phyloP scores from a whole-genome alignment of 2,113 vertebrate genomes.

The Haemorhous mexicanus region DNA sequence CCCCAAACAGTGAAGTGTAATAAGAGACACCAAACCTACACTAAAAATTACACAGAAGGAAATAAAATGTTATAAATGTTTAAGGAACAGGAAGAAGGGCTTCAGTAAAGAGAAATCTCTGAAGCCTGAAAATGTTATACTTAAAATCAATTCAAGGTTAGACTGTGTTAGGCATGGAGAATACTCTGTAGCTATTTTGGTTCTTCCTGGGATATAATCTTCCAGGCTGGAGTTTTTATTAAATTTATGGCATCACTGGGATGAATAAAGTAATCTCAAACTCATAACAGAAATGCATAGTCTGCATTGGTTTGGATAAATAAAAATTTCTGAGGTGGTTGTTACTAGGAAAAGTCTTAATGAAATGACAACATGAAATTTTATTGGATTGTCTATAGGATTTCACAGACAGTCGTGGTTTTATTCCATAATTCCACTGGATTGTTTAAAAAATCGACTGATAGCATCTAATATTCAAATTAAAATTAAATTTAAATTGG shows the following conservation, averaged over 20 bases:
- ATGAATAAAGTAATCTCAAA: slow-evolving; percentile 29
- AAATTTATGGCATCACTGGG: slow-evolving; percentile 33
- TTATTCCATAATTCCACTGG: neutral
- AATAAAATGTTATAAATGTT: neutral
- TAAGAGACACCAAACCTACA: neutral
- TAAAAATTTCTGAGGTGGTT: neutral
- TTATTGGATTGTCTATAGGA: neutral
- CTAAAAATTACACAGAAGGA: neutral
- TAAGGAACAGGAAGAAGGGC: neutral
- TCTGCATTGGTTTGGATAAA: neutral
- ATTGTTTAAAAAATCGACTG: neutral
- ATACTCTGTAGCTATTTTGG: neutral
- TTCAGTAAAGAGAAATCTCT: neutral
- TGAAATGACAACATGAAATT: neutral
- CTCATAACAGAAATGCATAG: neutral
- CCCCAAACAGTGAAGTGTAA: neutral
- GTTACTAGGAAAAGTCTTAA: neutral
- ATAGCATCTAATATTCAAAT: neutral
- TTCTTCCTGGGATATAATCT: neutral
- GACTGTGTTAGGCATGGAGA: neutral
- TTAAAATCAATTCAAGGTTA: neutral
- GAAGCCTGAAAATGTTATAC: neutral
- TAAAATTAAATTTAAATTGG: neutral
- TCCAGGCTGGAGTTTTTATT: slow-evolving; percentile 20
- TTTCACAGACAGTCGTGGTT: neutral